These are phyloP conservation scores for Electrona antarctica DNA, from an alignment of 2,113 vertebrate species.

Conservation along the genomic window DNA sequence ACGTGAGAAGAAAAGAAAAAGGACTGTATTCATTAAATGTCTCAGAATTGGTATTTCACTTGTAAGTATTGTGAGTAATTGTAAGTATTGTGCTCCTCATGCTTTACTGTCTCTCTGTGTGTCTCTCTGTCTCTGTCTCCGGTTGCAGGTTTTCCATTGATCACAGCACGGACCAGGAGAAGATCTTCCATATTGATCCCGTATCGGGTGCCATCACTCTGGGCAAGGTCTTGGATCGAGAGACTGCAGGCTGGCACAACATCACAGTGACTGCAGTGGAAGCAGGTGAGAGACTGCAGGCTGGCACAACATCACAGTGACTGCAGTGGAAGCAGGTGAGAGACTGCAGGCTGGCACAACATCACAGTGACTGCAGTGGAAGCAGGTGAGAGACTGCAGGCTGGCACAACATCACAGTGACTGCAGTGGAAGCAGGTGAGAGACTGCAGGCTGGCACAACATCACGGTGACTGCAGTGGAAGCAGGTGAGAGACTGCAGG, in stretches of 20 bases:
- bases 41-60: neutral
- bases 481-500: constrained; percentile 94
- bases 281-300: constrained; percentile 59
- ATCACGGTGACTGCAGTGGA: too few relatives aligned
- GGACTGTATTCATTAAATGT: neutral
- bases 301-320: too few relatives aligned
- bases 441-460: too few relatives aligned
- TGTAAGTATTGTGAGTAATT: too few relatives aligned
- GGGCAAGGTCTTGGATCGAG: constrained; percentile 90
- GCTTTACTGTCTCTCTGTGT: neutral
- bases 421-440: too few relatives aligned
- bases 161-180: constrained; percentile 85
- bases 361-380: too few relatives aligned
- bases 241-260: constrained; percentile 97
- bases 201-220: constrained; percentile 90
- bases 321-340: too few relatives aligned
- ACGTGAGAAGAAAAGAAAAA: neutral
- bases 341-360: too few relatives aligned
- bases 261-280: constrained; percentile 94
- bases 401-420: too few relatives aligned
- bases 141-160: constrained; percentile 90
- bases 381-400: constrained; percentile 71
- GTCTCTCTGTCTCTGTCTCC: neutral
- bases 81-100: neutral
- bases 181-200: constrained; percentile 93